These are phyloP conservation scores for Turritopsis rubra DNA, from an alignment of 30 jellyfish, hydroid and myxozoan genomes.

Conservation along the genomic window DNA sequence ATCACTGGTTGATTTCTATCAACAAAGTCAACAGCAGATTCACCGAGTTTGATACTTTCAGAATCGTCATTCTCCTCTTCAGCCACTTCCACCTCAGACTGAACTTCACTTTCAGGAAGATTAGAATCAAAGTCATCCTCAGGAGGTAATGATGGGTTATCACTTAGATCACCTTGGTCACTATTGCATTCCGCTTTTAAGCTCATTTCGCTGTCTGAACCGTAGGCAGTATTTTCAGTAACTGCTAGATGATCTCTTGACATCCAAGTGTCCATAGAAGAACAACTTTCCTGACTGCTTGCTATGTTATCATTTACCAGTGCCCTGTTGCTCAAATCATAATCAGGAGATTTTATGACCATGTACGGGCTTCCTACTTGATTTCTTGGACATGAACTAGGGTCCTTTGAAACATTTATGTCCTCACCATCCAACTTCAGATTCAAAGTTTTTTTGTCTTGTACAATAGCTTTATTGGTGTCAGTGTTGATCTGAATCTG, in stretches of 20 bases:
- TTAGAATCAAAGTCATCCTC: slow-evolving; percentile 41
- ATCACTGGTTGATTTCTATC: neutral
- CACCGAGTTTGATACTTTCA: slow-evolving; percentile 18
- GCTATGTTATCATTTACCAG: neutral
- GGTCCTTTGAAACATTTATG: neutral
- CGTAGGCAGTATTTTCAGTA: neutral
- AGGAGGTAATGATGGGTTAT: slow-evolving; percentile 37
- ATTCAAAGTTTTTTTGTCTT: neutral
- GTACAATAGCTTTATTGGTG: too few relatives aligned
- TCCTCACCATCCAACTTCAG: neutral
- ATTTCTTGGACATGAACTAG: neutral
- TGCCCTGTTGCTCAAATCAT: neutral
- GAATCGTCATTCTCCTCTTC: neutral
- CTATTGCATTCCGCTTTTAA: slow-evolving; percentile 19
- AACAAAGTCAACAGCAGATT: slow-evolving; percentile 25
- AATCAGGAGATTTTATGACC: slow-evolving; percentile 12
- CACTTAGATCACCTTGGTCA: slow-evolving; percentile 64
- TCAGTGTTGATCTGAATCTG: neutral
- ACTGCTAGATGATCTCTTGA: neutral
- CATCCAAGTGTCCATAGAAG: neutral
- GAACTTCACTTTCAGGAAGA: slow-evolving; percentile 43
- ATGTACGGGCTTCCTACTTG: slow-evolving; percentile 34
- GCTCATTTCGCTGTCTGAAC: slow-evolving; percentile 21
- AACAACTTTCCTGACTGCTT: neutral
- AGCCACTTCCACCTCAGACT: slow-evolving; percentile 26